Percentiles rank a stretch among this genome's conserved stretches.
phyloP scores from a whole-genome alignment of 2,797 vertebrate genomes.

The Ptychobarbus kaznakovi region DNA sequence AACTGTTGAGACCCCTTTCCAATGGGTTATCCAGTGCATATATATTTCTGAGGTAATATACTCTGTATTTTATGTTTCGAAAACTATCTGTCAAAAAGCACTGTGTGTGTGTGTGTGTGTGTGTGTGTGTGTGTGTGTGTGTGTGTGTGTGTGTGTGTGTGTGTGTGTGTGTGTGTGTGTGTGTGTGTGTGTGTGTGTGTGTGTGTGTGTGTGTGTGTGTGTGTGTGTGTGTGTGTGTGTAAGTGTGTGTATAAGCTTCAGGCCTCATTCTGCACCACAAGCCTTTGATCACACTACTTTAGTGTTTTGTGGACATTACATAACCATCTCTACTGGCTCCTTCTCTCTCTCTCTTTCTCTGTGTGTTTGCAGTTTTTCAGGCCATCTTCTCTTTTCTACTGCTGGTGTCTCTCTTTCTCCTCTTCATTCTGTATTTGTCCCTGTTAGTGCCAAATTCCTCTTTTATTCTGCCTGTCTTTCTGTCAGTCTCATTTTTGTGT shows the following conservation, averaged over 20 bases:
- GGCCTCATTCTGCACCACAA: slow-evolving; percentile 58
- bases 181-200: not conserved
- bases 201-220: not conserved
- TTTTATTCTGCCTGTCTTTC: slow-evolving; percentile 18
- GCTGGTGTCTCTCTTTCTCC: slow-evolving; percentile 33
- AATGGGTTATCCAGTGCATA: slow-evolving; percentile 2
- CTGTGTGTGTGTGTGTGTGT: not conserved
- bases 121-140: not conserved
- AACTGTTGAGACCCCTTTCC: not conserved
- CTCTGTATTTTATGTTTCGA: slow-evolving; percentile 8
- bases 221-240: not conserved
- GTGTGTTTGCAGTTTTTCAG: slow-evolving; percentile 14
- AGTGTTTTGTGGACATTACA: slow-evolving; percentile 70
- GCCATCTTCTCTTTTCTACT: slow-evolving; percentile 33
- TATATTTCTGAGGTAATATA: slow-evolving; percentile 37
- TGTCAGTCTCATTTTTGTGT: slow-evolving; percentile 28
- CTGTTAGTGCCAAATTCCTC: not conserved
- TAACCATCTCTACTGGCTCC: slow-evolving; percentile 67
- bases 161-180: not conserved
- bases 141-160: not conserved
- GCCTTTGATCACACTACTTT: slow-evolving; percentile 66
- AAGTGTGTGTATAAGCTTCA: slow-evolving; percentile 21
- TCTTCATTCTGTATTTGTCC: slow-evolving; percentile 7
- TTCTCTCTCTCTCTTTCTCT: slow-evolving; percentile 54
- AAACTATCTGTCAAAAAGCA: not conserved